phyloP scores from a whole-genome alignment of 2,888 invertebrate species.

The Lamproptera curius region DNA sequence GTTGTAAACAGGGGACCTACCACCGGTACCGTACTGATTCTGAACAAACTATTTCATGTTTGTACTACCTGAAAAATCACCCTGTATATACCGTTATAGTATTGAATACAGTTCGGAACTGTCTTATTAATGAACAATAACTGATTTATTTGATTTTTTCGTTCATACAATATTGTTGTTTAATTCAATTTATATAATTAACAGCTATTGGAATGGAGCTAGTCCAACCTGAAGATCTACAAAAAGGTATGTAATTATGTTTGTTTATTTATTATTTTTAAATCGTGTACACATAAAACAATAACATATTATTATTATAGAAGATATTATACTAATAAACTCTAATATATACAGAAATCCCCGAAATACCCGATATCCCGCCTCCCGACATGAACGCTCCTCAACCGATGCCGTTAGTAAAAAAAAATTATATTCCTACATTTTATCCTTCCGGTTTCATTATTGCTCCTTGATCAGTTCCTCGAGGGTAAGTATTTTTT shows the following conservation, averaged over 20 bases:
- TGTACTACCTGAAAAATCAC: too few relatives aligned
- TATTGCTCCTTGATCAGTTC: neutral
- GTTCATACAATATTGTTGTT: too few relatives aligned
- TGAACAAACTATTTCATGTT: too few relatives aligned
- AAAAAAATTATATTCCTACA: too few relatives aligned
- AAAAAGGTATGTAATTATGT: constrained; percentile 39
- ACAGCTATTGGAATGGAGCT: constrained; percentile 43
- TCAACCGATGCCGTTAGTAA: constrained; percentile 53
- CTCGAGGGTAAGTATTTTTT: neutral
- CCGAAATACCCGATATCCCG: constrained; percentile 59
- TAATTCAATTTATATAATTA: constrained; percentile 20
- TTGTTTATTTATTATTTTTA: neutral
- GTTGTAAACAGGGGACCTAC: too few relatives aligned
- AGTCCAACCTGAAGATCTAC: constrained; percentile 37
- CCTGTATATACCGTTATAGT: too few relatives aligned
- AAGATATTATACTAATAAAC: too few relatives aligned
- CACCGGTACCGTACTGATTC: too few relatives aligned
- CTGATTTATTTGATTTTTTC: neutral
- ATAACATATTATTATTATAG: constrained; percentile 8
- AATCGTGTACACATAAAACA: too few relatives aligned
- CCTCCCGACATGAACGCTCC: constrained; percentile 51
- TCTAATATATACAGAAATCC: constrained; percentile 54
- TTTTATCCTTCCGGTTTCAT: neutral
- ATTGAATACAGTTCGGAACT: too few relatives aligned
- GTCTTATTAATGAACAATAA: too few relatives aligned